These are phyloP conservation scores for Crocidura indochinensis DNA, from an alignment of 2,797 vertebrate genomes.

Conservation along the genomic window DNA sequence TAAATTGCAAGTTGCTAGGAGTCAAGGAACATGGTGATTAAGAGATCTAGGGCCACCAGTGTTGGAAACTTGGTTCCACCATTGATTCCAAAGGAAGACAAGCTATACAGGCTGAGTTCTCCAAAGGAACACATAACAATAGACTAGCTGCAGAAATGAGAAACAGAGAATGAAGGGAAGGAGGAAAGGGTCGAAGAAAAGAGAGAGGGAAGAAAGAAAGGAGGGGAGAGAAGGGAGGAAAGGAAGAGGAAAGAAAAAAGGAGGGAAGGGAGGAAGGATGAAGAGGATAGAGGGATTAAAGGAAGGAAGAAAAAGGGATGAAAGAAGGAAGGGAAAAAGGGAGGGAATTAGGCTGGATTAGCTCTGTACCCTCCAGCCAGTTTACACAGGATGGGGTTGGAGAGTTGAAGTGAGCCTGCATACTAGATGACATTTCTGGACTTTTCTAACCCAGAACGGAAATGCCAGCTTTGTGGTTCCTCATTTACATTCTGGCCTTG, in stretches of 20 bases:
- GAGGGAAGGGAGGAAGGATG: no score
- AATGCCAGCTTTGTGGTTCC: not conserved
- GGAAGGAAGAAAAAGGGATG: not conserved
- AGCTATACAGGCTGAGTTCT: not conserved
- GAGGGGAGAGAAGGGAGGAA: no score
- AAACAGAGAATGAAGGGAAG: not conserved
- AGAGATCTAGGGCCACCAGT: not conserved
- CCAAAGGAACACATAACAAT: not conserved
- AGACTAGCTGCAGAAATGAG: not conserved
- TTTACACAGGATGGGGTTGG: accelerated
- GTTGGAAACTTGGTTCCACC: not conserved
- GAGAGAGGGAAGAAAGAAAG: not conserved
- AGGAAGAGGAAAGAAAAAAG: not conserved
- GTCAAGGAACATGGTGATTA: accelerated
- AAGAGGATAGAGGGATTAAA: not conserved
- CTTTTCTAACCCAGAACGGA: not conserved
- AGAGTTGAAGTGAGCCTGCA: accelerated
- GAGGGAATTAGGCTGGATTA: not conserved
- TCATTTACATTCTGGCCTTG: slow-evolving; percentile 7
- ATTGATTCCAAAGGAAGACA: not conserved
- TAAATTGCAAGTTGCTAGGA: not conserved
- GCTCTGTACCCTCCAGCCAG: not conserved
- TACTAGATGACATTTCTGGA: not conserved
- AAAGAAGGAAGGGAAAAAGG: not conserved
- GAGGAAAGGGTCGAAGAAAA: not conserved